Percentiles rank a stretch among this genome's conserved stretches.
Evolutionary conservation across 2,113 vertebrate genomes (phyloP).

Genomic region (Daboia siamensis): DNA sequence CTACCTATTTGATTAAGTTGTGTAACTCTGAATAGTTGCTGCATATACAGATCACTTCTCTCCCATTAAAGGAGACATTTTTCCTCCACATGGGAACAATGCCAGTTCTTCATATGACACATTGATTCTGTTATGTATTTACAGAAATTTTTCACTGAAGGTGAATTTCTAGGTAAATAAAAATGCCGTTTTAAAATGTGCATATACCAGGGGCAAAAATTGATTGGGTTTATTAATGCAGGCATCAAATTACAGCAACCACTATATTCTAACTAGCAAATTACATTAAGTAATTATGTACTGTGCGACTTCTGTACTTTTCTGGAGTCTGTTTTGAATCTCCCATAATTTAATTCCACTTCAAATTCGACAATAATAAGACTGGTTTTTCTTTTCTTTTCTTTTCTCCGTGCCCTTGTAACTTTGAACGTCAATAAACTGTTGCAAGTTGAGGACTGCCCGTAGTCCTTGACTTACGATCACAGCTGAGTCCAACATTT

Average conservation of each 20-base stretch:
- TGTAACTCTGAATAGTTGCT: neutral
- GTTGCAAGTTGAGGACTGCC: too few relatives aligned
- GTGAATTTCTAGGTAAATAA: neutral
- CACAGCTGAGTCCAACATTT: too few relatives aligned
- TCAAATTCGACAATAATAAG: too few relatives aligned
- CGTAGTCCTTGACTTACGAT: too few relatives aligned
- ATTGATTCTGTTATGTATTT: neutral
- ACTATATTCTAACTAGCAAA: too few relatives aligned
- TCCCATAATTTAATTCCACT: too few relatives aligned
- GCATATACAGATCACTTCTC: neutral
- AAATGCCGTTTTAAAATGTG: neutral
- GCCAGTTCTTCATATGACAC: neutral
- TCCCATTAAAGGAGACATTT: neutral
- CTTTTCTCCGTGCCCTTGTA: too few relatives aligned
- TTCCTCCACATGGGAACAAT: neutral
- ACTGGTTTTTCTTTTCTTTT: too few relatives aligned
- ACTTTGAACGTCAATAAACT: too few relatives aligned
- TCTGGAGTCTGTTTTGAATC: too few relatives aligned
- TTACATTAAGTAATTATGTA: too few relatives aligned
- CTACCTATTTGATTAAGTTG: neutral
- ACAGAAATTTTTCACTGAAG: neutral
- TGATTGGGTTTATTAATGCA: accelerated
- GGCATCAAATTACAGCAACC: neutral
- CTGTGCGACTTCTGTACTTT: too few relatives aligned
- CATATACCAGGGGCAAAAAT: neutral